These are phyloP conservation scores for Pammene aurita DNA, from an alignment of 2,888 invertebrate species.

Conservation along the genomic window DNA sequence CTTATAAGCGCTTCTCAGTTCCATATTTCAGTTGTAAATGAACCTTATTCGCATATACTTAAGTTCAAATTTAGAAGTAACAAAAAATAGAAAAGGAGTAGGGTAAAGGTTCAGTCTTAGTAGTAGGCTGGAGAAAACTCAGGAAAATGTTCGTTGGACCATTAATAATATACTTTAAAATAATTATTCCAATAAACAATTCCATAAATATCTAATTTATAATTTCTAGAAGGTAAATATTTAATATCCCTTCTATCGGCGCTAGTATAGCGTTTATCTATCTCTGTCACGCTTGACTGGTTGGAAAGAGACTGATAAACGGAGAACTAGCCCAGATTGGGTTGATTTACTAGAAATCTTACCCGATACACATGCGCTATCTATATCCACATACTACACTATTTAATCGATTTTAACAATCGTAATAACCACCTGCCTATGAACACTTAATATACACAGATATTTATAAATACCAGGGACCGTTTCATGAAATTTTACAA, in stretches of 20 bases:
- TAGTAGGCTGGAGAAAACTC: slow-evolving; percentile 59
- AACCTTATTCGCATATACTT: not conserved
- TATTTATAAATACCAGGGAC: not conserved
- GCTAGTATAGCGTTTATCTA: not conserved
- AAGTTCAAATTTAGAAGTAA: slow-evolving; percentile 1
- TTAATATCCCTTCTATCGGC: slow-evolving; percentile 17
- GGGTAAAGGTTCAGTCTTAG: slow-evolving; percentile 68
- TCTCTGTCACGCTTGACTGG: slow-evolving; percentile 18
- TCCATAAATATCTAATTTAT: slow-evolving; percentile 37
- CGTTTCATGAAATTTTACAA: not conserved
- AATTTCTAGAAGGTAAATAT: slow-evolving; percentile 34
- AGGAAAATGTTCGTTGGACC: slow-evolving; percentile 61
- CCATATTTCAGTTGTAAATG: not conserved
- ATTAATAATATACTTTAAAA: slow-evolving; percentile 53
- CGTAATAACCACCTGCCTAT: slow-evolving; percentile 26
- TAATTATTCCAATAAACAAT: slow-evolving; percentile 41
- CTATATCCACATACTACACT: slow-evolving; percentile 14
- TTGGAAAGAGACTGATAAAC: slow-evolving; percentile 6
- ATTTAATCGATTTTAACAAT: slow-evolving; percentile 17
- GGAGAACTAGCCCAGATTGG: not conserved
- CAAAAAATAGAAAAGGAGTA: slow-evolving; percentile 19
- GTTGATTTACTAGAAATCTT: slow-evolving; percentile 7
- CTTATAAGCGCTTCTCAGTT: not conserved
- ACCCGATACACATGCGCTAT: slow-evolving; percentile 22
- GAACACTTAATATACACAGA: slow-evolving; percentile 26